Evolutionary conservation across 2,797 vertebrate species (phyloP), one percentile per base, ranked within the genome.

Genomic region (Sternotherus odoratus): DNA sequence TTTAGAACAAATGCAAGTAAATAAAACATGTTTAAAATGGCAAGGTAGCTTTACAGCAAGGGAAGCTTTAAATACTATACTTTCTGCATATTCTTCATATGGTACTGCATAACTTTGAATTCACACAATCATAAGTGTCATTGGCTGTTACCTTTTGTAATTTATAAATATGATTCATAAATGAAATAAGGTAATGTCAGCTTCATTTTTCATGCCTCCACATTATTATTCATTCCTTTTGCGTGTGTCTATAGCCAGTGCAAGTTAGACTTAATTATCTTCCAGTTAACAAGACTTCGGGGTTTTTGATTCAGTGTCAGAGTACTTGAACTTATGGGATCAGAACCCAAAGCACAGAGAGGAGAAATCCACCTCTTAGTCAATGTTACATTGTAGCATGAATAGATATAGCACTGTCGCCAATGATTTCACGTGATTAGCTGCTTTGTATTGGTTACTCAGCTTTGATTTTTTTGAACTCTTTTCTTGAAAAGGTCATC

Each of bases 231-330:
- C 39, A 51, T 49, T 49, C 63, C 57, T 81, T 82, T 51, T 30
- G 13, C 33, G 49, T 57, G 66, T 83, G 82, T 88, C 53, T 87
- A 63, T 8, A 85, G 46, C 9, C 86, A 28, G 60, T 82, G 87
- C 60, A 92, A 63, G 82, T 89, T 69, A 75, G 72, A 74, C 48
- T 82, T 90, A 92, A 93, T 89, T 92, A 36, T 16, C 90, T 78
- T 82, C 39, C 75, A 84, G 36, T 85, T 82, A 83, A 69, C 48
- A 83, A 78, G 43, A 13, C 28, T 85, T 36, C 83, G 23, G n/a
- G 5, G 39, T 84, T 94, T 69, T 91, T 93, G 81, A 90, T 92
- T 43, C 6, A 8, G 30, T 15, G 49, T 82, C 77, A 39, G 78
- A 39, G 72, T 85, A 49, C 72, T 91, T 92, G 88, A 87, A 79